These are phyloP conservation scores for Sitta carolinensis DNA, from an alignment of 2,797 vertebrate species.

Conservation along the genomic window DNA sequence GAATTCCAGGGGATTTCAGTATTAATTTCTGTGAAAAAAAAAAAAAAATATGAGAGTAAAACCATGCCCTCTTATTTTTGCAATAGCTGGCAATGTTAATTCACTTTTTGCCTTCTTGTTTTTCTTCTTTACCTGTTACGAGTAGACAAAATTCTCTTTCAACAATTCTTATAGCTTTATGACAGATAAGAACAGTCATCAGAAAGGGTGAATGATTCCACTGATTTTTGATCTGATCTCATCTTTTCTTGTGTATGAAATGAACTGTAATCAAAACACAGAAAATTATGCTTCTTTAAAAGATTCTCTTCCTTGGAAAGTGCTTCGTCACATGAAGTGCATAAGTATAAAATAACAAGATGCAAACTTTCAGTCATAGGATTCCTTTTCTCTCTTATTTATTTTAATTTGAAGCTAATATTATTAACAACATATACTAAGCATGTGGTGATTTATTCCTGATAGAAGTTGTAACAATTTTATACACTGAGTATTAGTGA, in stretches of 20 bases:
- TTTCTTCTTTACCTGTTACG: background rate
- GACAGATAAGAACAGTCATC: slow-evolving; percentile 3
- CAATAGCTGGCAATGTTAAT: background rate
- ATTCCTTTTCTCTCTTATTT: background rate
- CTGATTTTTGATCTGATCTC: slow-evolving; percentile 38
- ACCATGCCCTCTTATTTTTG: background rate
- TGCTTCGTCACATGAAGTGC: background rate
- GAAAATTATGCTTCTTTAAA: slow-evolving; percentile 1
- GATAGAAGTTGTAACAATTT: background rate
- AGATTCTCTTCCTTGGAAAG: background rate
- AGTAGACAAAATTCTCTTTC: background rate
- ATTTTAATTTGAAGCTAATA: background rate
- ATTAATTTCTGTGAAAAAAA: background rate
- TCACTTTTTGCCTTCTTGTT: background rate
- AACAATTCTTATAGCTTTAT: background rate
- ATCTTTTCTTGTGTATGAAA: slow-evolving; percentile 9
- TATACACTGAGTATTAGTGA: background rate
- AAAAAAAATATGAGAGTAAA: background rate
- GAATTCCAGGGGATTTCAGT: background rate
- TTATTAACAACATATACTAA: background rate
- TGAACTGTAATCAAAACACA: background rate
- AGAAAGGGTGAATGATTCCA: background rate
- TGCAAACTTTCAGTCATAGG: background rate
- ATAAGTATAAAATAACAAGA: background rate
- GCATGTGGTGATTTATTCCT: background rate